Base-by-base conservation (phyloP, 2,888 invertebrate species). In the Drosophila algonquin region DNA sequence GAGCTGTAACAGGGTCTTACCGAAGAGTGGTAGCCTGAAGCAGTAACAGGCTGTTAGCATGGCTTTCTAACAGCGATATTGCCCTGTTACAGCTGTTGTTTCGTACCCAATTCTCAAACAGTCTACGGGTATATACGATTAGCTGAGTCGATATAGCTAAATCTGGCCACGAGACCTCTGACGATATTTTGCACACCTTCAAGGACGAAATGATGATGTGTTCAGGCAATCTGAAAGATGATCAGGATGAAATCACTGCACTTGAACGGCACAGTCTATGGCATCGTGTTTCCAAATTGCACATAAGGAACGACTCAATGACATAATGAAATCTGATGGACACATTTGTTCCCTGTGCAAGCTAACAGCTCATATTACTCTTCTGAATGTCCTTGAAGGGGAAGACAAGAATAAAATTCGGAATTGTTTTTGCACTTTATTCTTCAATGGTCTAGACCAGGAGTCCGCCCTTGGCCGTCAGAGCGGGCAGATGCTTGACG, bases 391-490 rank as follows among this genome's bases (percentile, higher is more conserved):
- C 1, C 27, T 27, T 27, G 7, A 27, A 27, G 24, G 1, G 7
- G 1, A 27, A 27, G 27, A 6, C 14, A 40, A 8, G 35, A 68
- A 69, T 67, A 51, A 18, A 68, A 18, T 40, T 68, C n/a, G 56
- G 27, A 69, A 57, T n/a, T 5, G 35, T 51, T 40, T 57, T 50
- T 18, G 32, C 14, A 14, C n/a, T 65, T 68, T 65, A 65, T 65
- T 65, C 44, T 65, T 65, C 44, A 30, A 56, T 50, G n/a, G 44
- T 40, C 32, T 80, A 91, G 56, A 90, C 51, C 47, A 91, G 80
- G 16, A 91, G 80, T 59, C 90, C 91, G 48, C 79, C 81, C 3
- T 70, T 76, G 50, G 89, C 90, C 14, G 82, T 78, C 50, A 90
- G 59, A 3, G 77, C 77, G 14, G 91, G 91, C 73, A 90, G 82